phyloP scores from a whole-genome alignment of 1,140 invertebrate genomes.

The Trissolcus basalis region DNA sequence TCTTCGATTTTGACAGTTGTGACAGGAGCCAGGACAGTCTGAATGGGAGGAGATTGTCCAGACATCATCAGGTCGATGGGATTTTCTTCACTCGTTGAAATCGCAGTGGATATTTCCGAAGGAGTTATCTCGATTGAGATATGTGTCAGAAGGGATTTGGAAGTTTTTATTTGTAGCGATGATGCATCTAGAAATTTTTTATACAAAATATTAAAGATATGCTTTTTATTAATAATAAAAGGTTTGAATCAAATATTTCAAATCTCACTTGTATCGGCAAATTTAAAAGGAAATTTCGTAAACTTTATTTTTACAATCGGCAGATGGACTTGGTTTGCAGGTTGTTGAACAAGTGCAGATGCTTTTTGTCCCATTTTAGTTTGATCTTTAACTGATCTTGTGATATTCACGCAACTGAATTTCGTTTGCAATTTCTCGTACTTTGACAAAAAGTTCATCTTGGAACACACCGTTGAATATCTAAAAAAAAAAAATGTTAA shows the following conservation, averaged over 20 bases:
- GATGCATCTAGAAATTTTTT: no score
- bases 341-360: no score
- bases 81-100: conserved; percentile 5
- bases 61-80: conserved; percentile 11
- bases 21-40: background rate
- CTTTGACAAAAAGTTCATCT: conserved; percentile 24
- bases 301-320: background rate
- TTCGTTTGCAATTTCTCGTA: conserved; percentile 31
- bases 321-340: conserved; percentile 11
- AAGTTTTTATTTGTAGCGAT: conserved; percentile 2
- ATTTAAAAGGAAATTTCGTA: no score
- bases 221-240: no score
- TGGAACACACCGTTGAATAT: conserved; percentile 11
- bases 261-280: no score
- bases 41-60: conserved; percentile 2
- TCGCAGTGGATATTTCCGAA: background rate
- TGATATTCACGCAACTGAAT: conserved; percentile 25
- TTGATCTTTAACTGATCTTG: conserved; percentile 5
- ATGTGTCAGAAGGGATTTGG: conserved; percentile 9
- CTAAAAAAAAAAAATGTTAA: conserved; percentile 14
- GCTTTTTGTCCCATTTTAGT: conserved; percentile 4
- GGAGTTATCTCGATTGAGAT: conserved; percentile 30
- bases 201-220: no score
- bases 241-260: no score
- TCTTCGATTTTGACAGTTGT: background rate